Conservation (phyloP, 2,113 vertebrate species). For the Gambusia affinis region DNA sequence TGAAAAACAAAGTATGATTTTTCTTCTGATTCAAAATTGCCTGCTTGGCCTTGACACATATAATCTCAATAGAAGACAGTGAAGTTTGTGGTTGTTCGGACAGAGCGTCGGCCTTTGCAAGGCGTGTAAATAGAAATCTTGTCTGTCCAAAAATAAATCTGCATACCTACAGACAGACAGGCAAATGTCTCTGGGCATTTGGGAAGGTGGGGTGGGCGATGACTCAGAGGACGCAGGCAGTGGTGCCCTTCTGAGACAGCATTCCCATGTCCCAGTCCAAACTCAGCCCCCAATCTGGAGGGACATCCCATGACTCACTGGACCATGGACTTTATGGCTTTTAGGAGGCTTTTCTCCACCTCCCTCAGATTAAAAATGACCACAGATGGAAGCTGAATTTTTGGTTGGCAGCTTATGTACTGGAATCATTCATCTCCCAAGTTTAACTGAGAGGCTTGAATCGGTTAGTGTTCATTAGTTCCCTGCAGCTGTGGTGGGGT, state of each 20-base stretch:
- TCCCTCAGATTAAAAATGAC: constrained; percentile 50
- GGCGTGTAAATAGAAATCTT: too few species aligned
- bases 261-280: constrained; percentile 45
- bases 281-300: constrained; percentile 45
- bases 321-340: constrained; percentile 36
- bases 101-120: neutral
- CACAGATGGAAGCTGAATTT: constrained; percentile 35
- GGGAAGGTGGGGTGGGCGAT: constrained; percentile 37
- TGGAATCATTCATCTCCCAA: constrained; percentile 9
- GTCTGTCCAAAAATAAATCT: neutral
- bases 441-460: neutral
- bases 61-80: neutral
- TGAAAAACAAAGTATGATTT: neutral
- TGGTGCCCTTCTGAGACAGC: constrained; percentile 40
- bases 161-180: constrained; percentile 4
- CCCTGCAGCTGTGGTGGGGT: constrained; percentile 6
- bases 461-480: neutral
- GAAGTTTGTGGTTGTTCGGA: constrained; percentile 3
- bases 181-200: constrained; percentile 33
- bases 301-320: constrained; percentile 67
- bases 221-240: constrained; percentile 56
- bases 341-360: constrained; percentile 46
- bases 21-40: neutral
- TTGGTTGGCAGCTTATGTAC: constrained; percentile 12
- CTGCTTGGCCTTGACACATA: neutral